Evolutionary conservation across 1,140 invertebrate genomes (phyloP).

Genomic region (Zaprionus camerounensis): DNA sequence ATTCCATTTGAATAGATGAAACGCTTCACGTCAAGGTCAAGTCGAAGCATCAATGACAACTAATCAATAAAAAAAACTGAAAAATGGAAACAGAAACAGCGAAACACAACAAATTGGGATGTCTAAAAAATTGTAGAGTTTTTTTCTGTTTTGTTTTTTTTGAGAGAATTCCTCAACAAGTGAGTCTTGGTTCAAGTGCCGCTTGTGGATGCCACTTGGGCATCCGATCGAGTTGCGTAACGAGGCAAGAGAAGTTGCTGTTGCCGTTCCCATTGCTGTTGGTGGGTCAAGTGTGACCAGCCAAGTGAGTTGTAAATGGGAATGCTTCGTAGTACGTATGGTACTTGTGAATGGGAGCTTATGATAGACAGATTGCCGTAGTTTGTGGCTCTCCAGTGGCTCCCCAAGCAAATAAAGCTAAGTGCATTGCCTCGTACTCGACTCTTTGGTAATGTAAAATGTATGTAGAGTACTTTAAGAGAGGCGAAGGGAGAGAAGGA

Average conservation of each 20-base stretch:
- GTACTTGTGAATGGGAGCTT: slow-evolving; percentile 32
- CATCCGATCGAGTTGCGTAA: slow-evolving; percentile 55
- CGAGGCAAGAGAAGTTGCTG: slow-evolving; percentile 20
- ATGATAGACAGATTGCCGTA: slow-evolving; percentile 57
- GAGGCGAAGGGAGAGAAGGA: background rate
- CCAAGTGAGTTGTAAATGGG: slow-evolving; percentile 75
- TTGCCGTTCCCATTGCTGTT: slow-evolving; percentile 11
- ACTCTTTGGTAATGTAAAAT: slow-evolving; percentile 70
- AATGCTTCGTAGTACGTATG: slow-evolving; percentile 39
- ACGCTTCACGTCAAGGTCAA: slow-evolving; percentile 53
- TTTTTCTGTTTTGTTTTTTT: background rate
- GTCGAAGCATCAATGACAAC: slow-evolving; percentile 63
- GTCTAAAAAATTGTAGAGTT: slow-evolving; percentile 7
- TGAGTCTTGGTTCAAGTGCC: slow-evolving; percentile 33
- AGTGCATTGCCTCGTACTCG: slow-evolving; percentile 66
- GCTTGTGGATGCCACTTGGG: slow-evolving; percentile 18
- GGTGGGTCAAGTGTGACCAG: slow-evolving; percentile 66
- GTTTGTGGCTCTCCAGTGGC: slow-evolving; percentile 43
- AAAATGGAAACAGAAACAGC: slow-evolving; percentile 9
- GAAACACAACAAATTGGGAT: slow-evolving; percentile 38
- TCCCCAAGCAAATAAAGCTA: slow-evolving; percentile 77
- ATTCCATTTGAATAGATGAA: slow-evolving; percentile 61
- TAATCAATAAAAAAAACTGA: slow-evolving; percentile 63
- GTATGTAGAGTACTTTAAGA: slow-evolving; percentile 16
- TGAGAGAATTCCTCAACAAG: slow-evolving; percentile 19